Evolutionary conservation across 2,888 invertebrate species (phyloP).

Genomic region (Amblyteles armatorius): DNA sequence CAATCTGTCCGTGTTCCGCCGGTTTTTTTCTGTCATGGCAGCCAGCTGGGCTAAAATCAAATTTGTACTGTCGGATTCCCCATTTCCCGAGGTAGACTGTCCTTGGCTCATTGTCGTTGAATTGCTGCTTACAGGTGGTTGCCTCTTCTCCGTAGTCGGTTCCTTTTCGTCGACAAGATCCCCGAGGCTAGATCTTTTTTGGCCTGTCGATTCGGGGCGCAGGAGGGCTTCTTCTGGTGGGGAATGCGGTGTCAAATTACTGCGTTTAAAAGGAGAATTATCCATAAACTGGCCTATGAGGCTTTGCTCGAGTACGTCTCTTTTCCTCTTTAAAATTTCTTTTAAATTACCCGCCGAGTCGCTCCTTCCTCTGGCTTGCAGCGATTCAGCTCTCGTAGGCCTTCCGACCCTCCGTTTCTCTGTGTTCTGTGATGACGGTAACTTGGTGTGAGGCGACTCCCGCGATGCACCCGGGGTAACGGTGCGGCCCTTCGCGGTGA

Average conservation of each 20-base stretch:
- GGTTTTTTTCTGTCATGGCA: too few species aligned
- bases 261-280: constrained; percentile 5
- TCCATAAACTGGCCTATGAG: constrained; percentile 15
- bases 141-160: neutral
- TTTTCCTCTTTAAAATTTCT: constrained; percentile 1
- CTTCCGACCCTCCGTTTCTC: constrained; percentile 8
- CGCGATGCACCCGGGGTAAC: too few species aligned
- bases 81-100: neutral
- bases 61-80: neutral
- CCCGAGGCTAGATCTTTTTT: neutral
- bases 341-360: constrained; percentile 11
- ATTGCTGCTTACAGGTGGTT: neutral
- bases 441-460: too few species aligned
- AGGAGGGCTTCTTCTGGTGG: neutral
- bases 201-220: neutral
- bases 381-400: neutral
- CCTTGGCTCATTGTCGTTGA: neutral
- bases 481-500: too few species aligned
- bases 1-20: neutral
- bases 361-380: constrained; percentile 8
- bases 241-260: neutral
- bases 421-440: too few species aligned
- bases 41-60: neutral
- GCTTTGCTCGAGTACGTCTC: neutral
- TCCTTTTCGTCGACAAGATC: neutral